Base-by-base conservation (phyloP, 2,113 vertebrate genomes). In the Otocyon megalotis region DNA sequence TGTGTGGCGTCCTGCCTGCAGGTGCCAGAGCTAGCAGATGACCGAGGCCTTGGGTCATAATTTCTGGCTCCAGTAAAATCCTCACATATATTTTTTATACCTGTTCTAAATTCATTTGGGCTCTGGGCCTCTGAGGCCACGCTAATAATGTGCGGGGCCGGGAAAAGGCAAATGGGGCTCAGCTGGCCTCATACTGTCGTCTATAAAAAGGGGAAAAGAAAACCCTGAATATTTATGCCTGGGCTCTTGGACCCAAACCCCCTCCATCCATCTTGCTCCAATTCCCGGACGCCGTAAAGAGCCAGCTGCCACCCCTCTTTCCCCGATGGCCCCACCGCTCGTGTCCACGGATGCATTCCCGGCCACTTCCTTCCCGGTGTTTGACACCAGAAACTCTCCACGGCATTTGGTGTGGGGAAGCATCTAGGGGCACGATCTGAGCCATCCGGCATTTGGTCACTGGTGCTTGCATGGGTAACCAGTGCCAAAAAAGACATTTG, bases 321-420 rank as follows among this genome's bases (percentile, higher is more conserved):
- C 50, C 77, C 54, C 2, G 5, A 32, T 0, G 26, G 65, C 54
- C 35, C 43, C 79, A 97, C 98, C 96, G 93, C 98, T 99, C 0
- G 91, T 0, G 6, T 98, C 62, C 30, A 98, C 0, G 0, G 93
- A 32, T 50, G 98, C 98, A 5, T 97, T 65, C 1, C 96, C 96
- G 60, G 98, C 98, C 76, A 95, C 97, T 88, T 94, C 98, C 97
- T 98, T 98, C 79, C 98, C 93, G 85, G 98, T 80, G 81, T 95
- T 98, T 88, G 95, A 94, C 97, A 98, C 69, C 91, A 99, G 95
- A 60, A 97, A 98, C 62, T 98, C 95, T 82, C 98, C 98, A 32
- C 98, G 98, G 10, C 83, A 56, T 72, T 97, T 98, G 97, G 99
- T 98, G 43, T 99, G 97, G 12, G 53, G 97, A 80, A 99, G 98